Evolutionary conservation across 2,113 vertebrate species (phyloP).

Genomic region (Psittacus erithacus): DNA sequence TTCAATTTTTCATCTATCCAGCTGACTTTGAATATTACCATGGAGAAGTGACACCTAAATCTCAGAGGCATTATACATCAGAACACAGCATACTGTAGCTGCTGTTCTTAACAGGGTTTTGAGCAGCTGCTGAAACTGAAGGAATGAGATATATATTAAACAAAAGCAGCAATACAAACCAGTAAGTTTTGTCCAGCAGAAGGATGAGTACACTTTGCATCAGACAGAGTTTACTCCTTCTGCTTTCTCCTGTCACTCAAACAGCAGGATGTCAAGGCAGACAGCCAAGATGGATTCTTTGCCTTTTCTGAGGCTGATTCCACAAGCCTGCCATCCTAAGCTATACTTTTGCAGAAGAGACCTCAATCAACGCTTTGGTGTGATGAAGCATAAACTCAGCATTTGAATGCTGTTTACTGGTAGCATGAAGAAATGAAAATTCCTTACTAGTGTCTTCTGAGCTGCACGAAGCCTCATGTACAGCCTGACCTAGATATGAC

Average conservation of each 20-base stretch:
- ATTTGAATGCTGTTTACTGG: neutral
- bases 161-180: neutral
- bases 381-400: neutral
- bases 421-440: neutral
- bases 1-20: neutral
- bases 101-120: neutral
- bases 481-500: neutral
- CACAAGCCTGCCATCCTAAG: neutral
- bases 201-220: neutral
- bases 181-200: neutral
- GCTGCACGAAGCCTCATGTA: neutral
- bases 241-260: slow-evolving; percentile 12
- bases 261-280: neutral
- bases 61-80: neutral
- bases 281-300: neutral
- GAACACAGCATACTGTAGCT: neutral
- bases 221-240: neutral
- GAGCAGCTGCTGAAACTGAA: neutral
- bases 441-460: neutral
- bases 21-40: neutral
- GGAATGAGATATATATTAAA: neutral
- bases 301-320: neutral
- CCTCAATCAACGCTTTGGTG: neutral
- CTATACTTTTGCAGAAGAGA: neutral
- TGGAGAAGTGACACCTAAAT: neutral